Conservation (phyloP, 2,113 vertebrate species). For the Leucopsar rothschildi region DNA sequence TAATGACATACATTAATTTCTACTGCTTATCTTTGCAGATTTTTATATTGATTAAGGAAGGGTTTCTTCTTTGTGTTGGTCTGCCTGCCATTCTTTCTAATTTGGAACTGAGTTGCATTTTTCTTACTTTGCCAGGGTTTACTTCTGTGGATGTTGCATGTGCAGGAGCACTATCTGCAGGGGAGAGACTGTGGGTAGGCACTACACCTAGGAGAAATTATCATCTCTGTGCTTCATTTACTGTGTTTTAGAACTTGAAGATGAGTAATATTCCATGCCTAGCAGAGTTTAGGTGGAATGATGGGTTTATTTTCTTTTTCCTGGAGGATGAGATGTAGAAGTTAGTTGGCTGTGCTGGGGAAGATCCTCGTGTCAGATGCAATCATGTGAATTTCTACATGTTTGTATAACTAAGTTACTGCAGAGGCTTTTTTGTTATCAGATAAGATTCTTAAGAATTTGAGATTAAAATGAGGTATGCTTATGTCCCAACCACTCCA, state of each 20-base stretch:
- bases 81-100: not conserved
- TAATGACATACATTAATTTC: not conserved
- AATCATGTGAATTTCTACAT: not conserved
- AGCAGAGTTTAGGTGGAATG: not conserved
- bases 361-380: not conserved
- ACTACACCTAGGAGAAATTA: not conserved
- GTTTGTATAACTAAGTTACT: not conserved
- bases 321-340: not conserved
- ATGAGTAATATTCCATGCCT: not conserved
- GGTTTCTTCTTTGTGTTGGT: not conserved
- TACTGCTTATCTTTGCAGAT: not conserved
- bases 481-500: not conserved
- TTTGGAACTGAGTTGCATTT: not conserved
- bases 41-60: not conserved
- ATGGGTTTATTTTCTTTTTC: not conserved
- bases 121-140: not conserved
- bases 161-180: not conserved
- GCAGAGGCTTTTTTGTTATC: conserved; percentile 1
- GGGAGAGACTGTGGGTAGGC: not conserved
- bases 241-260: not conserved
- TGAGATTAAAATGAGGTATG: not conserved
- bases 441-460: not conserved
- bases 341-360: not conserved
- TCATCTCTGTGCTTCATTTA: not conserved
- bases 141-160: not conserved